Evolutionary conservation across 2,797 vertebrate species (phyloP).

Genomic region (Sebastes melanostomus): DNA sequence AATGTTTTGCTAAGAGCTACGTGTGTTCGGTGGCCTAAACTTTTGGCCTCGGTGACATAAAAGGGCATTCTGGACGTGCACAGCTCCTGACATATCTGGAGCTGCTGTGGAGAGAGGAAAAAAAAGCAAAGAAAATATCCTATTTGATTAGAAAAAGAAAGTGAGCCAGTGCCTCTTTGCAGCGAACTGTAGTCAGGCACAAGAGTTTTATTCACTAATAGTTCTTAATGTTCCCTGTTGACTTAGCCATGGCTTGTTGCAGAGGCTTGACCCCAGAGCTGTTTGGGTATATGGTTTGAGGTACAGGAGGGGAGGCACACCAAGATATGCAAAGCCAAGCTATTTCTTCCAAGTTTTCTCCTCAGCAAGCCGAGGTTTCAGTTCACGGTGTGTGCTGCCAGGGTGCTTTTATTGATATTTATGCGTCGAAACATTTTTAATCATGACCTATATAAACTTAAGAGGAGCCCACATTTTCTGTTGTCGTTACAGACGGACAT

Average conservation of each 20-base stretch:
- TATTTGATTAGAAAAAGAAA: constrained; percentile 73
- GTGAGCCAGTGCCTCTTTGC: constrained; percentile 67
- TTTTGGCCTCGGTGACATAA: constrained; percentile 45
- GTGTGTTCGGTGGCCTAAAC: constrained; percentile 42
- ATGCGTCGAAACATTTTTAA: constrained; percentile 75
- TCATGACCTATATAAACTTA: constrained; percentile 72
- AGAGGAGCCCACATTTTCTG: constrained; percentile 71
- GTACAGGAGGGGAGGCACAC: constrained; percentile 67
- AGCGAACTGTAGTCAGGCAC: constrained; percentile 66
- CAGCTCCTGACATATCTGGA: constrained; percentile 57
- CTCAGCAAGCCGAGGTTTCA: constrained; percentile 44
- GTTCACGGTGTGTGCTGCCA: constrained; percentile 26
- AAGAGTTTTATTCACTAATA: constrained; percentile 85
- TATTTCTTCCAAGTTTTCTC: constrained; percentile 65
- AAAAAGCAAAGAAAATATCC: constrained; percentile 66
- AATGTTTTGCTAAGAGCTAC: constrained; percentile 32
- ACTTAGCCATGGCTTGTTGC: constrained; percentile 76
- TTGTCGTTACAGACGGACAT: constrained; percentile 67
- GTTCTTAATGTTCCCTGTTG: constrained; percentile 82
- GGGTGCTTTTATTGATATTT: constrained; percentile 73
- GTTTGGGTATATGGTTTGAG: constrained; percentile 80
- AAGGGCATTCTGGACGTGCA: constrained; percentile 45
- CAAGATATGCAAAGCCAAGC: constrained; percentile 71
- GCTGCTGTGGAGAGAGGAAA: constrained; percentile 3
- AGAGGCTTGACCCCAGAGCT: constrained; percentile 79